Evolutionary conservation across 2,888 invertebrate genomes (phyloP), one percentile per base, ranked within the genome.

Genomic region (Leucoptera coffeella): DNA sequence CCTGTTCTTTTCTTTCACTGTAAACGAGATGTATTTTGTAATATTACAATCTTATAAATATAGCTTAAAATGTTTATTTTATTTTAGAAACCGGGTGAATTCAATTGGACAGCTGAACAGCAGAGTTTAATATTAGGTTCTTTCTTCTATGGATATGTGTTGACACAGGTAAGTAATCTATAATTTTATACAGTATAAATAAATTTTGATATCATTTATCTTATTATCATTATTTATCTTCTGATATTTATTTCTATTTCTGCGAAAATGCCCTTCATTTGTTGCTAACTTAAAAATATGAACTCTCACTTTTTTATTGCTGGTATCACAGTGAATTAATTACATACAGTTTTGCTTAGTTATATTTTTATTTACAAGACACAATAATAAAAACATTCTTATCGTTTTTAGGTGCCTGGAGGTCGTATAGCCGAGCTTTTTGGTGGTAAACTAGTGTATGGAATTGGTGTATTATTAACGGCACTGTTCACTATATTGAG

Each of bases 391-490:
- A 14, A 15, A 14, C 7, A 11, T 25, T 15, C 15, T 10, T 15
- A 5, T 11, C 25, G 7, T 11, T 27, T 45, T 25, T 31, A 73
- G 72, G 42, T 73, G 23, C 87, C 87, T 19, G 87, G 87, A 20
- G 87, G 87, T 2, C 71, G 86, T 39, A 72, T 93, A 60, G 89
- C 94, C 2, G 90, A 90, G 57, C 65, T 81, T 37, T 76, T 81
- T 47, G 94, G 95, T 17, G 93, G 91, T n/a, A 92, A 91, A 59
- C 64, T 82, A 32, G 78, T 93, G 3, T 90, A 85, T 45, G 90
- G 90, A 10, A 50, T 86, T 15, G 90, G 89, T 4, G 81, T 90
- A 2, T 64, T 91, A 24, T 59, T 89, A 23, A 88, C 90, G 4
- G 84, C 89, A 4, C 47, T 92, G 28, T 81, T 91, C 37, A 91